Evolutionary conservation across 2,113 vertebrate species (phyloP), one percentile per base, ranked within the genome.

Genomic region (Phylloscopus trochilus): DNA sequence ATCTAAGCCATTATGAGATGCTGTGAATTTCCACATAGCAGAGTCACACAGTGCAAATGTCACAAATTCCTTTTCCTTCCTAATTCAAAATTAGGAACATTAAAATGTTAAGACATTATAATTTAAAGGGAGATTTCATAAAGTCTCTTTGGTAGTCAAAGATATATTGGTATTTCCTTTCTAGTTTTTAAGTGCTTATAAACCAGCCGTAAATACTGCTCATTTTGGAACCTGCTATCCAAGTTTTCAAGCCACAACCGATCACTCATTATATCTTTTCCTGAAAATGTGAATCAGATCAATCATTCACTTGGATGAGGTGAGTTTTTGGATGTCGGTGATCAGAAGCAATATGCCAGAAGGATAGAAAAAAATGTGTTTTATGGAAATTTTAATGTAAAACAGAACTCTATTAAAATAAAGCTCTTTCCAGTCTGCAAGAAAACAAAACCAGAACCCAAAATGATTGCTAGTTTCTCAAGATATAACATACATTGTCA

Each of bases 21-120:
- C 56, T 86, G 60, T 59, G 76, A 86, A 64, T 96, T 92, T 83
- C 68, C 44, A 67, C 15, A 59, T 12, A 94, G 67, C 46, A 90
- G 83, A 95, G 68, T 49, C 43, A 90, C 52, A 90, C n/a, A 93
- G 68, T 84, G 41, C 53, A 95, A 91, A 91, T 72, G 64, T 60
- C 80, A 95, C 73, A 31, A 89, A 89, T 92, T 94, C 56, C 31
- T 96, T 56, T 93, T 83, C 41, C 60, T 86, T 89, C 66, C 64
- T 94, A 90, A 93, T 93, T 87, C 88, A 89, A 90, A 97, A 95
- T 95, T 95, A 95, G 80, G 88, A 96, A 68, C 94, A 92, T 93
- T 96, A 96, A 94, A 95, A 95, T 95, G 85, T 86, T 92, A 92
- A 94, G 83, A 30, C 86, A 94, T 92, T 92, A 78, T 72, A 89